These are phyloP conservation scores for Callosobruchus maculatus DNA, from an alignment of 2,888 invertebrate genomes.

Conservation along the genomic window DNA sequence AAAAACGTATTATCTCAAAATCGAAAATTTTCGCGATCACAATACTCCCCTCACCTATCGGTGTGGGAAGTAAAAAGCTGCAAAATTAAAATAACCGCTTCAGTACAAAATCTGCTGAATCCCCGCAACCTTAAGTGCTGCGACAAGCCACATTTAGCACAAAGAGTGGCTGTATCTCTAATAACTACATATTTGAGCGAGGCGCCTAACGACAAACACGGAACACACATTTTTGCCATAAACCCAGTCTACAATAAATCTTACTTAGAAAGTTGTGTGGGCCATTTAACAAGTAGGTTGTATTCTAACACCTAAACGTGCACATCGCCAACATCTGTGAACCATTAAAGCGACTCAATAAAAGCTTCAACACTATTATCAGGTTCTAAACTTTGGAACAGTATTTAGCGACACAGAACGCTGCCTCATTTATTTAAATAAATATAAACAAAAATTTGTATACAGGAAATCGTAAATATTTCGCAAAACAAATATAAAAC, in stretches of 20 bases:
- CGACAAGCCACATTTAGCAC: too few relatives aligned
- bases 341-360: background rate
- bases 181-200: background rate
- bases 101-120: too few relatives aligned
- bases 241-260: background rate
- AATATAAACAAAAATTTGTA: background rate
- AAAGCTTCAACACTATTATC: background rate
- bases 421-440: conserved; percentile 6
- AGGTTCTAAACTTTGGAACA: background rate
- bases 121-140: too few relatives aligned
- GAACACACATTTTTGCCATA: background rate
- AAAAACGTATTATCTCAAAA: too few relatives aligned
- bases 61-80: too few relatives aligned
- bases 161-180: too few relatives aligned
- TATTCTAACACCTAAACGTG: background rate
- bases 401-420: background rate
- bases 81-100: too few relatives aligned
- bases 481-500: conserved; percentile 1
- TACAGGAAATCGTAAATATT: conserved; percentile 9
- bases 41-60: too few relatives aligned
- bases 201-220: background rate
- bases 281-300: background rate
- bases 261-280: background rate
- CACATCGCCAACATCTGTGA: background rate
- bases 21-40: too few relatives aligned